Evolutionary conservation across 2,113 vertebrate species (phyloP), one percentile per base, ranked within the genome.

Genomic region (Odocoileus hemionus): DNA sequence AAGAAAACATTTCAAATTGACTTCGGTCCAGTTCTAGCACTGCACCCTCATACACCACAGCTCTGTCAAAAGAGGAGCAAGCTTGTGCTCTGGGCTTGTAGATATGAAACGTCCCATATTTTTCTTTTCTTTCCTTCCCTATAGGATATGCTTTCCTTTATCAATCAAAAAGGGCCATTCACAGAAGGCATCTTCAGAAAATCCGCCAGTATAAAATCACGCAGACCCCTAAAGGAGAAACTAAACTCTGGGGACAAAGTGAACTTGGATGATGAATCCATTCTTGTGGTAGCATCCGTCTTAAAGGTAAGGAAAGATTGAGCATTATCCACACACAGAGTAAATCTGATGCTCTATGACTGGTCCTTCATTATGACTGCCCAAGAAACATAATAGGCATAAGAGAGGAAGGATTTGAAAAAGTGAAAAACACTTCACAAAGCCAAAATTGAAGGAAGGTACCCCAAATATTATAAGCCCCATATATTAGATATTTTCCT

Each of bases 111-210:
- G 6, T 2, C 87, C 1, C 79, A 50, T 94, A 28, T 15, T 47
- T 91, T 95, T 89, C n/a, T 83, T 45, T 61, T 82, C n/a, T 85
- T 97, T 70, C 90, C 36, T 82, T 54, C 33, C 47, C 30, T 43
- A 12, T 67, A 99, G 99, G 99, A 99, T 89, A 99, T 99, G 99
- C 98, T 99, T 97, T 99, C 96, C 54, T 98, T 99, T n/a, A 98
- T 99, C 80, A 99, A 99, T 90, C 98, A 99, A 97, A 99, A 99
- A 67, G 99, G 99, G 9, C 99, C 99, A 0, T 99, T 99, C 94
- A 99, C 99, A 0, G 98, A 99, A 70, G 99, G 99, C 33, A 99
- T 99, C 98, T 99, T 99, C 97, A 98, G 99, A 89, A 99, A 99
- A 9, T 99, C 99, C 8, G 99, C 99, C 26, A 99, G 98, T 89